Evolutionary conservation across 2,888 invertebrate species (phyloP).

Genomic region (Cataglyphis rosenhaueri): DNA sequence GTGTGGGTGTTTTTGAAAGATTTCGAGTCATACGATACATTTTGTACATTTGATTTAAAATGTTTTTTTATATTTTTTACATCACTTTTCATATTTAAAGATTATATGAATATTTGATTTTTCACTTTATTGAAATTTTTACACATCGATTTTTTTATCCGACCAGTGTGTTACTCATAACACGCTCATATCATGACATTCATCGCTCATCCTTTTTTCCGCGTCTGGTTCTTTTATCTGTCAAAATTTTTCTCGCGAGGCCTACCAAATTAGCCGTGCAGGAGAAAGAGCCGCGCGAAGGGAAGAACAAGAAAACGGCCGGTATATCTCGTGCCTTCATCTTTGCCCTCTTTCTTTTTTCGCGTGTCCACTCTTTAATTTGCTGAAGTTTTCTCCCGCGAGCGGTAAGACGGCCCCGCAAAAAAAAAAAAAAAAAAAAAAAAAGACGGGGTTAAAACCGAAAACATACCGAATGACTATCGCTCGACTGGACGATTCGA

Average conservation of each 20-base stretch:
- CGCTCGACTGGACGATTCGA: conserved; percentile 39
- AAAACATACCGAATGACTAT: conserved; percentile 45
- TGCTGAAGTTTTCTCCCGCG: conserved; percentile 35
- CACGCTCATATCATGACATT: conserved; percentile 5
- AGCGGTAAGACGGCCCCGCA: not conserved
- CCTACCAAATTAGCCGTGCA: conserved; percentile 35
- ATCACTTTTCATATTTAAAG: not conserved
- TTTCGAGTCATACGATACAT: not conserved
- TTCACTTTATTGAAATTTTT: not conserved
- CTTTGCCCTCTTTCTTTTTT: conserved; percentile 40
- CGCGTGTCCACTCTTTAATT: conserved; percentile 48
- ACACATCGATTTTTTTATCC: not conserved
- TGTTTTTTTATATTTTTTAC: not conserved
- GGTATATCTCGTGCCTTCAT: conserved; percentile 42
- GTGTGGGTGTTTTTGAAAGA: no score
- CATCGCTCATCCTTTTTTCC: conserved; percentile 28
- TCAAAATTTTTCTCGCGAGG: conserved; percentile 25
- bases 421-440: not conserved
- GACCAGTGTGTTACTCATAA: not conserved
- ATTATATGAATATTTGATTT: not conserved
- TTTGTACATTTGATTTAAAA: not conserved
- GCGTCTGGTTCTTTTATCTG: conserved; percentile 8
- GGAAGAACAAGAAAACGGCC: conserved; percentile 20
- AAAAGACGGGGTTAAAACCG: conserved; percentile 41
- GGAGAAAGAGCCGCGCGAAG: conserved; percentile 1